These are phyloP conservation scores for Linhomoeus sp. DNA, from an alignment of 2,888 invertebrate species.

Conservation along the genomic window DNA sequence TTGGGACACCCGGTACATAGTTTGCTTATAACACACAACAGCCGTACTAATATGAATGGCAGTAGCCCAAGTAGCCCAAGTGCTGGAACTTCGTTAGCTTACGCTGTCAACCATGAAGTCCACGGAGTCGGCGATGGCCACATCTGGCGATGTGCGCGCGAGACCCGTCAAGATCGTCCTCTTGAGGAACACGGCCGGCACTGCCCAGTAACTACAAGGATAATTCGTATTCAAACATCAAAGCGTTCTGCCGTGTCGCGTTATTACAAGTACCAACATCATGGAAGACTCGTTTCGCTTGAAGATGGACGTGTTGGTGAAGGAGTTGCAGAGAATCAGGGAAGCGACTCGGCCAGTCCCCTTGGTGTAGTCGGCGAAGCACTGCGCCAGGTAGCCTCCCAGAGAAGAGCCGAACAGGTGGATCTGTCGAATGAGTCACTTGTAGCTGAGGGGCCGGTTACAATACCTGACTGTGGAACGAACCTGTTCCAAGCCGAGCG, in stretches of 20 bases:
- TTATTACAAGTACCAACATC: conserved; percentile 35
- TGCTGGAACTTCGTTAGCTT: no score
- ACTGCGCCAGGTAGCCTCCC: conserved; percentile 70
- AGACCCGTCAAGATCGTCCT: conserved; percentile 74
- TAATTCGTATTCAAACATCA: no score
- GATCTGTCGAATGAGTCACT: no score
- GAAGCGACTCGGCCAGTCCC: conserved; percentile 46
- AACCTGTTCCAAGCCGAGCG: background rate
- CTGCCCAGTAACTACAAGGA: conserved; percentile 57
- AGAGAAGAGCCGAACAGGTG: conserved; percentile 71
- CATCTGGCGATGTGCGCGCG: conserved; percentile 41
- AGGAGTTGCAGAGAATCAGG: conserved; percentile 61
- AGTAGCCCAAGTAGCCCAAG: no score
- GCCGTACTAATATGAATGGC: no score
- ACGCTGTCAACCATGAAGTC: conserved; percentile 78
- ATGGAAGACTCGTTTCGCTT: conserved; percentile 59
- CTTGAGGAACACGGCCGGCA: conserved; percentile 60
- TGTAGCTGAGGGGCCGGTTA: no score
- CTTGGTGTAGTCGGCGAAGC: conserved; percentile 62
- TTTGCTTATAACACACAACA: no score
- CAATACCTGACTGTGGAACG: no score
- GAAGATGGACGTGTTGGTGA: conserved; percentile 69
- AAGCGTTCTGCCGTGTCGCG: conserved; percentile 5
- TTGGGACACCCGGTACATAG: no score
- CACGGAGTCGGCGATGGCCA: conserved; percentile 56